Percentiles rank a stretch among this genome's conserved stretches.
Evolutionary conservation across 64 coral and sea anemone species (phyloP).

Genomic region (Montipora foliosa): DNA sequence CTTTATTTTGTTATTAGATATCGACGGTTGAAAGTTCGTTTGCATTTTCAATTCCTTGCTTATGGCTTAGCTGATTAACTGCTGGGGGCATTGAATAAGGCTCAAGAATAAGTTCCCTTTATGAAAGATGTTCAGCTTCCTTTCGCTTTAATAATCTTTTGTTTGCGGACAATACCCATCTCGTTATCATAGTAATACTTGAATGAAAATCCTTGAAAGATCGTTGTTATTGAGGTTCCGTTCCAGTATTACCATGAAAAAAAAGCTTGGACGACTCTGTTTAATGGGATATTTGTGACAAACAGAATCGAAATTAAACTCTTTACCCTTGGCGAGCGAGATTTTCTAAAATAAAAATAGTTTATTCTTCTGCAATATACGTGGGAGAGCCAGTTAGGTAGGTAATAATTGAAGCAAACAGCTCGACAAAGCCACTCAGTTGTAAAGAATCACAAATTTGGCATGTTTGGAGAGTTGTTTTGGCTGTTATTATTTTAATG

Average conservation of each 20-base stretch:
- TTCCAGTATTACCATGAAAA: constrained; percentile 87
- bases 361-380: constrained; percentile 19
- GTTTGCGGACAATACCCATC: constrained; percentile 89
- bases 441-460: constrained; percentile 60
- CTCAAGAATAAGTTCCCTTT: constrained; percentile 92
- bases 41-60: constrained; percentile 92
- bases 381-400: neutral
- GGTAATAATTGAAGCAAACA: neutral
- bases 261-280: constrained; percentile 37
- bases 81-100: constrained; percentile 87
- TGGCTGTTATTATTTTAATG: constrained; percentile 81
- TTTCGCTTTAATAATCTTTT: constrained; percentile 95
- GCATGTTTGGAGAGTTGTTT: constrained; percentile 69
- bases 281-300: constrained; percentile 91
- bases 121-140: constrained; percentile 88
- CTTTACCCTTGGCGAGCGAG: constrained; percentile 63
- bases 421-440: constrained; percentile 53
- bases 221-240: constrained; percentile 91
- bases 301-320: constrained; percentile 89
- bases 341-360: constrained; percentile 27
- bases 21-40: constrained; percentile 62
- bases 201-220: constrained; percentile 81
- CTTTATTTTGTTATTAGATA: constrained; percentile 78
- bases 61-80: constrained; percentile 89
- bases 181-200: constrained; percentile 95